phyloP scores from a whole-genome alignment of 2,888 invertebrate species.

The Ceraclea dissimilis region DNA sequence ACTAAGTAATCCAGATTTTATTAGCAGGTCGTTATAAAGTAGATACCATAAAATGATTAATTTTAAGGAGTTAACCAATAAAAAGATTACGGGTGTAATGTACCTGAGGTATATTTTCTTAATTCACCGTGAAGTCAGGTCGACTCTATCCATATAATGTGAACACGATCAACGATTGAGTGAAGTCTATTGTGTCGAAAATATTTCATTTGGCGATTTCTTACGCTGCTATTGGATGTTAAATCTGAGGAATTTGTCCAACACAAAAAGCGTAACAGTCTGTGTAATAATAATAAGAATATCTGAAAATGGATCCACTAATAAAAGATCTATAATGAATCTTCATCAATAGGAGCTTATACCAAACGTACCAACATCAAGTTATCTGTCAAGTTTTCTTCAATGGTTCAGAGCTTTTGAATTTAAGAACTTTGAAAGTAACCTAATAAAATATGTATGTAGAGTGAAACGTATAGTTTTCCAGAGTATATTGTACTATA shows the following conservation, averaged over 20 bases:
- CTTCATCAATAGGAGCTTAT: not conserved
- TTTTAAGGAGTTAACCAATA: too few species aligned
- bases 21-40: too few species aligned
- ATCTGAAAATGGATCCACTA: slow-evolving; percentile 7
- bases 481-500: too few species aligned
- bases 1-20: too few species aligned
- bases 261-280: slow-evolving; percentile 6
- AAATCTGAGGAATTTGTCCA: slow-evolving; percentile 15
- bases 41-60: too few species aligned
- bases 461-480: too few species aligned
- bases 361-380: too few species aligned
- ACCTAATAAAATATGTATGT: too few species aligned
- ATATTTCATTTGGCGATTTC: slow-evolving; percentile 25
- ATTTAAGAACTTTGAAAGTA: too few species aligned
- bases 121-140: slow-evolving; percentile 22
- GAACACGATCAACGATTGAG: slow-evolving; percentile 4
- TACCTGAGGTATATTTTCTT: slow-evolving; percentile 7
- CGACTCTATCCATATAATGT: slow-evolving; percentile 8
- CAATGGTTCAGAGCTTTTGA: too few species aligned
- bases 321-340: slow-evolving; percentile 3
- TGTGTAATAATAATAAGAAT: slow-evolving; percentile 9
- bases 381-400: too few species aligned
- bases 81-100: too few species aligned
- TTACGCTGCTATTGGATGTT: slow-evolving; percentile 17
- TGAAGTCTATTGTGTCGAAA: slow-evolving; percentile 11